Percentiles rank a stretch among this genome's conserved stretches.
Evolutionary conservation across 2,797 vertebrate species (phyloP).

Genomic region (Zalophus californianus): DNA sequence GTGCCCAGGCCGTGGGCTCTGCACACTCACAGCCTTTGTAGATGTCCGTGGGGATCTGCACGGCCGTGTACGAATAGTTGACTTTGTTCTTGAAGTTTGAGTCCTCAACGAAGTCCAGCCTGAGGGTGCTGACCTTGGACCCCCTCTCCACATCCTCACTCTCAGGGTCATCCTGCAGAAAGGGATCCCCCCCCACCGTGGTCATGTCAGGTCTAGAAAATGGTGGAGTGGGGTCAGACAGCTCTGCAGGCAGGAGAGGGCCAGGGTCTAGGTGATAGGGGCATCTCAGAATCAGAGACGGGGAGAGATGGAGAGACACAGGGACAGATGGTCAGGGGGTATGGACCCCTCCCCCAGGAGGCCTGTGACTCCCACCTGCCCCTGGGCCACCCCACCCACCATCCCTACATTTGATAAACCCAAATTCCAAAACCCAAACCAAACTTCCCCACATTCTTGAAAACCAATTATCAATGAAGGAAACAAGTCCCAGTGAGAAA

Average conservation of each 20-base stretch:
- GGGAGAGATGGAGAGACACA: neutral
- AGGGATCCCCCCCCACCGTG: neutral
- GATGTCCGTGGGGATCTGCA: slow-evolving; percentile 99
- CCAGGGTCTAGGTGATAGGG: neutral
- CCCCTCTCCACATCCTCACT: slow-evolving; percentile 92
- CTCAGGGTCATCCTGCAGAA: slow-evolving; percentile 93
- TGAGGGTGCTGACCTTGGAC: slow-evolving; percentile 90
- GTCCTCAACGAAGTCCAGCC: slow-evolving; percentile 96
- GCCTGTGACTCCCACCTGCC: neutral
- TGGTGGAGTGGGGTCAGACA: neutral
- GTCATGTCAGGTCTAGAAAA: slow-evolving; percentile 53
- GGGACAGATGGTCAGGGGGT: neutral
- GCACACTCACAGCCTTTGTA: slow-evolving; percentile 98
- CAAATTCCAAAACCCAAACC: slow-evolving; percentile 69
- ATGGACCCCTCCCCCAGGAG: neutral
- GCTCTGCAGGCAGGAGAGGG: neutral
- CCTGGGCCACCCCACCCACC: neutral
- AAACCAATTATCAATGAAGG: slow-evolving; percentile 90
- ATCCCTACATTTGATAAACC: slow-evolving; percentile 65
- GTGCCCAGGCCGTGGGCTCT: neutral
- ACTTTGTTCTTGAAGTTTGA: slow-evolving; percentile 98
- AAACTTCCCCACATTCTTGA: slow-evolving; percentile 76
- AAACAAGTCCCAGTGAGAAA: slow-evolving; percentile 88
- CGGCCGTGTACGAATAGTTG: slow-evolving; percentile 97
- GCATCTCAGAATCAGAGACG: neutral